Conservation (phyloP, 2,113 vertebrate genomes). For the Polypterus bichir region DNA sequence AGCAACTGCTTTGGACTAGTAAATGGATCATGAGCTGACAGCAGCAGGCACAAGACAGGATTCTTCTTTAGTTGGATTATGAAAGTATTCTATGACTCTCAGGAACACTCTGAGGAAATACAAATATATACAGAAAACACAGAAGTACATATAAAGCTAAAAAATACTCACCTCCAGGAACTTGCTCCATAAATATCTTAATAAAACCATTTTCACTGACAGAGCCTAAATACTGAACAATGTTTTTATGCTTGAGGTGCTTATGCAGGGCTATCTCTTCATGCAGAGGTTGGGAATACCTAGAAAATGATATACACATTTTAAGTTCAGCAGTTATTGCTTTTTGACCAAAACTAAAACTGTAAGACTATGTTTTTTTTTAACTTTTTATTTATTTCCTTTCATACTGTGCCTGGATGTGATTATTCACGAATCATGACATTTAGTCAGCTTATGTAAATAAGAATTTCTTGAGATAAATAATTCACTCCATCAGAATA, state of each 20-base stretch:
- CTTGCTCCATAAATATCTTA: conserved; percentile 99
- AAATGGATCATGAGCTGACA: too few species aligned
- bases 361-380: too few species aligned
- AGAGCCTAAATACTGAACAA: conserved; percentile 94
- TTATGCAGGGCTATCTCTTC: conserved; percentile 97
- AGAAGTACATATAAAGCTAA: not conserved
- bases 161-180: conserved; percentile 78
- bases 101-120: not conserved
- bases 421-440: too few species aligned
- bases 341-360: too few species aligned
- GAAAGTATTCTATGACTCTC: not conserved
- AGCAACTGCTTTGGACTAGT: too few species aligned
- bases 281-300: conserved; percentile 91
- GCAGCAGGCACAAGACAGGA: too few species aligned
- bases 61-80: not conserved
- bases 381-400: too few species aligned
- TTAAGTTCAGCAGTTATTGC: not conserved
- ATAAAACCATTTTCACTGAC: conserved; percentile 94
- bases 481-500: too few species aligned
- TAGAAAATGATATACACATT: conserved; percentile 25
- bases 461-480: too few species aligned
- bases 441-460: too few species aligned
- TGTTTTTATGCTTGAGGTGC: conserved; percentile 96
- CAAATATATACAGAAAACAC: not conserved
- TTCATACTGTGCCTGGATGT: too few species aligned